phyloP scores from a whole-genome alignment of 2,888 invertebrate species.

The Beris chalybata region DNA sequence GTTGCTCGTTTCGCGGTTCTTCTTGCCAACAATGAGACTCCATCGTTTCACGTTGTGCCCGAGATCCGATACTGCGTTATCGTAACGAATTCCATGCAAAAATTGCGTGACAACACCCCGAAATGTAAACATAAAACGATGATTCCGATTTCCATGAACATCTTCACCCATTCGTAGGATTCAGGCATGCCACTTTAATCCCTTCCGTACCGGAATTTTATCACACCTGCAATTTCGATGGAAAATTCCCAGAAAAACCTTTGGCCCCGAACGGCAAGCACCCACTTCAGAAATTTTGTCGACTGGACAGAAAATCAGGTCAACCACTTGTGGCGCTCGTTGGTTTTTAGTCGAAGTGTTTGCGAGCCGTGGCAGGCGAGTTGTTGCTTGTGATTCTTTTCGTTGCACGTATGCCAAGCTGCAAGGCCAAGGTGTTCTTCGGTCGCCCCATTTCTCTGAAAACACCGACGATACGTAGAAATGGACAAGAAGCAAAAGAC shows the following conservation, averaged over 20 bases:
- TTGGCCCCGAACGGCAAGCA: not conserved
- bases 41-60: too few relatives aligned
- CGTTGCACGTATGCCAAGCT: not conserved
- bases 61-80: too few relatives aligned
- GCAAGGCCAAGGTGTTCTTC: not conserved
- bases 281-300: slow-evolving; percentile 13
- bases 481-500: slow-evolving; percentile 6
- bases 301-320: slow-evolving; percentile 36
- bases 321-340: slow-evolving; percentile 40
- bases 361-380: not conserved
- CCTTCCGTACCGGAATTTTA: not conserved
- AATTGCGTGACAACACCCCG: too few relatives aligned
- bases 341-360: slow-evolving; percentile 12
- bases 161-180: not conserved
- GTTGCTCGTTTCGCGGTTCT: too few relatives aligned
- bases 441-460: not conserved
- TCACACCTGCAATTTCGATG: slow-evolving; percentile 9
- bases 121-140: not conserved
- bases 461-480: not conserved
- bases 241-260: slow-evolving; percentile 17
- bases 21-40: too few relatives aligned
- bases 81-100: too few relatives aligned
- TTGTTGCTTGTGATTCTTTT: not conserved
- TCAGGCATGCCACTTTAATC: not conserved
- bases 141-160: not conserved